Base-by-base conservation (phyloP, 2,888 invertebrate species). In the Scaptomyza reducta region DNA sequence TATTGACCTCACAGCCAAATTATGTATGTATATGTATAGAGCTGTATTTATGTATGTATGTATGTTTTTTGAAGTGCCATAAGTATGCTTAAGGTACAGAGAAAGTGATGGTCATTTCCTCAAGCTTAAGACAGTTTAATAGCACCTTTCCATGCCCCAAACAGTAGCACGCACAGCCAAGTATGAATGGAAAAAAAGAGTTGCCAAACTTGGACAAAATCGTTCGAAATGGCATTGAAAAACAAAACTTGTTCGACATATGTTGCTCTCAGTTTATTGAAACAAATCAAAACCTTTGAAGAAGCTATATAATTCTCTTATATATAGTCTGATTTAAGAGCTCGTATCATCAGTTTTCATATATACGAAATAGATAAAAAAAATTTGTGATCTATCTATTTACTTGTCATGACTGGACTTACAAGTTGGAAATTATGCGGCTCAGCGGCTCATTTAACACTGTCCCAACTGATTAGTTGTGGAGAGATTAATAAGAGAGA, bases 391-490 rank as follows among this genome's bases (percentile, higher is more conserved):
- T 31, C 10, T 29, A 7, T 6, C 10, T 22, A 14, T 29, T 22
- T 31, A 16, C 13, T 10, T 18, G 14, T 44, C 47, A 53, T 65
- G 31, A 13, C 3, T 13, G 33, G 7, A 46, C 68, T 77, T 66
- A 46, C 46, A 68, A 63, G 33, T 64, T 67, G 56, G 54, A 66
- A 67, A 74, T 79, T 74, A 81, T 78, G 73, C 78, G 63, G 64
- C 62, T 71, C 67, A 77, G 66, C 82, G 77, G 77, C 69, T 79
- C 82, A 81, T 81, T 81, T 66, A 84, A 79, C 85, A 71, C 60
- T 65, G 55, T 55, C 14, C 41, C 45, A 14, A 18, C 59, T 74
- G 74, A 74, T 74, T 71, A 83, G 74, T 65, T 64, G 70, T 70
- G 53, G 67, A 78, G 35, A 38, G 14, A 14, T n/a, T n/a, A n/a